A percentile compares a stretch with the other conserved stretches of the same genome.
These are phyloP conservation scores for Falco peregrinus DNA, from an alignment of 2,797 vertebrate species.

Conservation along the genomic window DNA sequence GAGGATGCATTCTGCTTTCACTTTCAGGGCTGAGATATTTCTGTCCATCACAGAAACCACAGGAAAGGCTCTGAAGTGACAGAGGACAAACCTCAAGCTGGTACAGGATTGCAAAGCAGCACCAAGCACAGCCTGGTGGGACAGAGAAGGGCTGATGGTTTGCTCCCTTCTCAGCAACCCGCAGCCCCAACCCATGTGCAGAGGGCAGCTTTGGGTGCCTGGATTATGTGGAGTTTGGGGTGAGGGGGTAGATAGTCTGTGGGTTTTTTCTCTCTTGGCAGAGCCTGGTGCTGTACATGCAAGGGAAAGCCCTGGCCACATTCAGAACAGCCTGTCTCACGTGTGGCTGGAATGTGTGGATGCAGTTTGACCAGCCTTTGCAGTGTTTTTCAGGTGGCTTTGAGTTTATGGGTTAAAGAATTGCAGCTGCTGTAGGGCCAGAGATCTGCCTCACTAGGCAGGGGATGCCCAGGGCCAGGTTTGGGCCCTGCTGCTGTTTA, in stretches of 20 bases:
- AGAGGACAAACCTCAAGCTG: neutral
- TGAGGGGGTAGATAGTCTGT: neutral
- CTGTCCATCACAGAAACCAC: neutral
- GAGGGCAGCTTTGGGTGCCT: neutral
- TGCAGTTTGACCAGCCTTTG: neutral
- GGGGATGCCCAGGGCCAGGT: neutral
- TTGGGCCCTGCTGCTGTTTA: neutral
- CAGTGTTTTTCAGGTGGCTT: neutral
- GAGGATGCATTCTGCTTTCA: neutral
- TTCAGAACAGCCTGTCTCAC: neutral
- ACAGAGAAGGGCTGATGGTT: neutral
- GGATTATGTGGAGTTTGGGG: neutral
- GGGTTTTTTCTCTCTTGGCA: neutral
- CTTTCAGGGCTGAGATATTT: neutral
- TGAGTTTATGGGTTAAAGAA: neutral
- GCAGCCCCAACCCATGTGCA: neutral
- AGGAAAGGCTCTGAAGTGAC: neutral
- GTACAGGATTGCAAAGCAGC: neutral
- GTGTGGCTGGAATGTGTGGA: neutral
- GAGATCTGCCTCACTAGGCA: neutral
- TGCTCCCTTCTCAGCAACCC: neutral
- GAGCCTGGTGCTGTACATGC: neutral
- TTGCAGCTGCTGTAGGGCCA: neutral
- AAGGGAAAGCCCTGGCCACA: neutral
- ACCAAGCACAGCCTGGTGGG: neutral